Base-by-base conservation (phyloP, 2,888 invertebrate species). In the Brachynemurus nebulosus region DNA sequence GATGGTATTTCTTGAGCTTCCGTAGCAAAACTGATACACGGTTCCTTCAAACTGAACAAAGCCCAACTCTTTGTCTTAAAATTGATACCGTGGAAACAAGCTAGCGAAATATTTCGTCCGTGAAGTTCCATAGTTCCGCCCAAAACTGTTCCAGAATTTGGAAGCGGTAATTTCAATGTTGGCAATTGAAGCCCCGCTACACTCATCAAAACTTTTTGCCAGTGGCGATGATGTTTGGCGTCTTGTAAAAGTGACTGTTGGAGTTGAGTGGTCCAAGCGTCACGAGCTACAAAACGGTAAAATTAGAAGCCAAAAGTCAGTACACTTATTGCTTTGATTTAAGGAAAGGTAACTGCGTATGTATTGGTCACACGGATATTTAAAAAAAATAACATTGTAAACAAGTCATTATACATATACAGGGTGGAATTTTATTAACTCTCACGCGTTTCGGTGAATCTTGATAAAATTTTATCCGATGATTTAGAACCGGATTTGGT, bases 11-110 rank as follows among this genome's bases (percentile, higher is more conserved):
- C 88, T 62, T 92, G 90, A 0, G 93, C 91, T 63, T 93, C 92
- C 0, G 92, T 90, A 12, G 89, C 83, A 64, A 93, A 93, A 57
- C 85, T 86, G 52, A 93, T 90, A 57, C 83, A 85, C 0, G 93
- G 93, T 56, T 95, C 90, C 60, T 86, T 84, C 50, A 96, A 70
- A 54, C 90, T 91, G 64, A 96, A 96, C 50, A 96, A 64, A 5
- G 93, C 95, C 95, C 96, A 96, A 1, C 88, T 89, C 66, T 93
- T 93, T 45, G 91, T 70, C 55, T 92, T 90, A 64, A 96, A 92
- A 66, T 95, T 95, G 59, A 91, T 88, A 25, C 96, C 96, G 64
- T 96, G 93, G 72, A 96, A 96, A 64, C 96, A 96, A 3, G 93
- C 95, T 51, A 96, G 68, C 5, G 93, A 91, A 46, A 96, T 86